These are phyloP conservation scores for Onychomys arenicola DNA, from an alignment of 2,797 vertebrate genomes.

Conservation along the genomic window DNA sequence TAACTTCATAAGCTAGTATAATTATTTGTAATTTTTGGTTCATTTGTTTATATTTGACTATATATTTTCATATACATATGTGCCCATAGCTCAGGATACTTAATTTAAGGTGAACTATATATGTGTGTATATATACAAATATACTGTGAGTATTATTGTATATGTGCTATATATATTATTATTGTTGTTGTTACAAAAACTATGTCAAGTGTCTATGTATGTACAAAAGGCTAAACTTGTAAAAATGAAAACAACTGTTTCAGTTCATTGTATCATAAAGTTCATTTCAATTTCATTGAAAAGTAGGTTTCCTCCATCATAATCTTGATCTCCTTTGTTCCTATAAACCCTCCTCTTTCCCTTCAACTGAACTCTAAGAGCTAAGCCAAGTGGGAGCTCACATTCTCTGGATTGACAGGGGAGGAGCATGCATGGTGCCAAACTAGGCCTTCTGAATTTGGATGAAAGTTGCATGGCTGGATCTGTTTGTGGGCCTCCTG, in stretches of 20 bases:
- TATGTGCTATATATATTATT: background rate
- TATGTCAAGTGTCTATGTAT: background rate
- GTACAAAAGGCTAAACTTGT: background rate
- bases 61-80: background rate
- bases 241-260: constrained; percentile 19
- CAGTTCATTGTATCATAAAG: background rate
- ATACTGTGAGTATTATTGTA: background rate
- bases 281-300: background rate
- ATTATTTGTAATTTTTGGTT: background rate
- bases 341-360: too few species aligned
- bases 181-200: background rate
- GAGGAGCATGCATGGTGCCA: too few species aligned
- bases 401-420: too few species aligned
- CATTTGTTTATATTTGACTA: background rate
- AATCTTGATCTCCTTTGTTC: too few species aligned
- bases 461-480: too few species aligned
- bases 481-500: too few species aligned
- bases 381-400: too few species aligned
- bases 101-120: background rate
- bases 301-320: background rate
- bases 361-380: too few species aligned
- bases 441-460: too few species aligned
- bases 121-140: background rate
- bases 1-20: background rate
- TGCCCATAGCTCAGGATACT: background rate